Evolutionary conservation across 2,113 vertebrate species (phyloP), one percentile per base, ranked within the genome.

Genomic region (Lepisosteus osseus): DNA sequence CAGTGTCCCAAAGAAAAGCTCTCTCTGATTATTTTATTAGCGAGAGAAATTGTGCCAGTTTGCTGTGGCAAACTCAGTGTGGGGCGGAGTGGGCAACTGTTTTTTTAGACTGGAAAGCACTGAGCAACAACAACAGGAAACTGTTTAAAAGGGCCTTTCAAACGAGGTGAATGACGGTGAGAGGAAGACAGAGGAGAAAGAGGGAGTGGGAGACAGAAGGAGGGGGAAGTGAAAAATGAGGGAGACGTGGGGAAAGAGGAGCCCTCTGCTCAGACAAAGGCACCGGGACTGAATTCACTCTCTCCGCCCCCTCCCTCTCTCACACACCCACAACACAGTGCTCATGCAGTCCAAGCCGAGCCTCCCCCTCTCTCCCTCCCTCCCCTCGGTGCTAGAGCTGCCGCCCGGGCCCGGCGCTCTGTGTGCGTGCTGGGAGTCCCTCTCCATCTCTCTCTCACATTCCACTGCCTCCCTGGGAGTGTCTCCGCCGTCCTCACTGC

Each of bases 341-440:
- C 65, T 74, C 70, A 73, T 85, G 81, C 89, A 85, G 87, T 89
- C 85, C 87, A 66, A 57, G 40, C 47, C 47, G 0, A 51, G 47
- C 47, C 51, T 59, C 59, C 75, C 68, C 71, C 57, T 68, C 59
- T 67, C 77, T 74, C 72, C 76, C 72, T 68, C 74, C 74, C 71
- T 73, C 63, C 44, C 67, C 67, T n/a, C 70, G 78, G 70, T 51
- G 75, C 77, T 86, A 79, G 83, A 83, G 86, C 3, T 79, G 70
- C 71, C 77, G 61, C 71, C 80, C n/a, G 8, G 9, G 15, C 59
- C 67, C 51, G 13, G 5, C 45, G 47, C 5, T 54, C 67, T 51
- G 7, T 68, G 13, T 70, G n/a, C 59, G 9, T 70, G 17, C 64
- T 43, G 11, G 12, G 11, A 13, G 11, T 43, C 41, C 64, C 41